Percentiles rank a stretch among this genome's conserved stretches.
phyloP scores from a whole-genome alignment of 1,140 invertebrate genomes.

The Brachionus asplanchnoidis region DNA sequence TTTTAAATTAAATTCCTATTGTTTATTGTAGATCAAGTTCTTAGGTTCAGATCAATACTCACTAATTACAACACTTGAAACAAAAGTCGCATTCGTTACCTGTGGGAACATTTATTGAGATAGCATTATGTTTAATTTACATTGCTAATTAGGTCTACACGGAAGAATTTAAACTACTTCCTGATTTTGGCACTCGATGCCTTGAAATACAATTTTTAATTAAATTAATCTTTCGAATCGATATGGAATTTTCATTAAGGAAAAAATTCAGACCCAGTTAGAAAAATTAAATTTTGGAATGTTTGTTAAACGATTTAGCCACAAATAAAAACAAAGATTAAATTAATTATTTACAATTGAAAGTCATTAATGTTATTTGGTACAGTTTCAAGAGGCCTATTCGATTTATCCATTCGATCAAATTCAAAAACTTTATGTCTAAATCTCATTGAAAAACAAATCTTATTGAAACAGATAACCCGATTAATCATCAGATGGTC shows the following conservation, averaged over 20 bases:
- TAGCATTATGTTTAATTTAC: not conserved
- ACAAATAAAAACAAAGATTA: not conserved
- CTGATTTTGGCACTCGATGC: not conserved
- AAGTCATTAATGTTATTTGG: conserved; percentile 24
- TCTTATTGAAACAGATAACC: conserved; percentile 4
- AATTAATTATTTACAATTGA: conserved; percentile 9
- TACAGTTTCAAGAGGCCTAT: conserved; percentile 1
- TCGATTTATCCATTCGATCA: not conserved
- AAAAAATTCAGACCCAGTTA: not conserved
- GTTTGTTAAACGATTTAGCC: conserved; percentile 11
- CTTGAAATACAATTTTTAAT: conserved; percentile 20
- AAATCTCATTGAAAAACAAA: not conserved
- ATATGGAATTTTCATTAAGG: conserved; percentile 10
- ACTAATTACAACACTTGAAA: conserved; percentile 11
- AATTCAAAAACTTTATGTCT: not conserved
- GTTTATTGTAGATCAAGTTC: not conserved
- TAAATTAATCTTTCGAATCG: not conserved
- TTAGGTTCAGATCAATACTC: not conserved
- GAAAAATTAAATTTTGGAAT: conserved; percentile 7
- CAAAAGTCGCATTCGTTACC: not conserved
- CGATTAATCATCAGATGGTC: conserved; percentile 20
- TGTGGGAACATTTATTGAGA: not conserved
- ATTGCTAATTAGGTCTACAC: conserved; percentile 4
- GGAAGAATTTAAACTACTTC: conserved; percentile 19
- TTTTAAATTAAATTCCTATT: conserved; percentile 4